phyloP scores from a whole-genome alignment of 2,797 vertebrate species.

The Crenuchus spilurus region DNA sequence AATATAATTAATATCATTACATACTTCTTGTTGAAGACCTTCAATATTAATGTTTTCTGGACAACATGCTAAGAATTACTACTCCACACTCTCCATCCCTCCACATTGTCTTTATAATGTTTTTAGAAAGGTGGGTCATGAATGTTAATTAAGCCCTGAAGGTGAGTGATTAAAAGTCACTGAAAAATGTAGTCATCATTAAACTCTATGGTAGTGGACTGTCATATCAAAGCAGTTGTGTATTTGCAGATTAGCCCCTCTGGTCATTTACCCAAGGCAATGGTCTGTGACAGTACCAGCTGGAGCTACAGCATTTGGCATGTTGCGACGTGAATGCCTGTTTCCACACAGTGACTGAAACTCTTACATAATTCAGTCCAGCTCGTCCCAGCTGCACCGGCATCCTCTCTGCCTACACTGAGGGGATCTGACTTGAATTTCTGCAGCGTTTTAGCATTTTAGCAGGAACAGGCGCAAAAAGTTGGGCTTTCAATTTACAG shows the following conservation, averaged over 20 bases:
- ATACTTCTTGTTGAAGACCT: too few relatives aligned
- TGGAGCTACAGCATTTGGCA: conserved; percentile 22
- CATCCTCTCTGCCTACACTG: neutral
- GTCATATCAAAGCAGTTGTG: conserved; percentile 28
- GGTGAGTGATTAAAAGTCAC: conserved; percentile 26
- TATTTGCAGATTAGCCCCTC: conserved; percentile 32
- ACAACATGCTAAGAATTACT: neutral
- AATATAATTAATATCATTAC: too few relatives aligned
- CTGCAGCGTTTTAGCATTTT: neutral
- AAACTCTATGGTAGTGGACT: conserved; percentile 12
- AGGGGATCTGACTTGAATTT: neutral
- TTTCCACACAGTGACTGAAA: conserved; percentile 37
- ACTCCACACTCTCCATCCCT: neutral
- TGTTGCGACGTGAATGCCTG: conserved; percentile 35
- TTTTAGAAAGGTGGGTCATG: neutral
- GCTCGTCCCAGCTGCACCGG: neutral
- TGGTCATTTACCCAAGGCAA: conserved; percentile 52
- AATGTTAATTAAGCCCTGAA: neutral
- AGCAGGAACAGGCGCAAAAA: neutral
- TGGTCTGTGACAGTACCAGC: conserved; percentile 47
- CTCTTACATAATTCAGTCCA: conserved; percentile 30
- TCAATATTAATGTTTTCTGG: too few relatives aligned
- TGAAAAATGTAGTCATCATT: conserved; percentile 31
- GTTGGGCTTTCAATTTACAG: neutral
- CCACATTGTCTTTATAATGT: neutral